Conservation (phyloP, 2,113 vertebrate genomes). For the Saccopteryx bilineata region DNA sequence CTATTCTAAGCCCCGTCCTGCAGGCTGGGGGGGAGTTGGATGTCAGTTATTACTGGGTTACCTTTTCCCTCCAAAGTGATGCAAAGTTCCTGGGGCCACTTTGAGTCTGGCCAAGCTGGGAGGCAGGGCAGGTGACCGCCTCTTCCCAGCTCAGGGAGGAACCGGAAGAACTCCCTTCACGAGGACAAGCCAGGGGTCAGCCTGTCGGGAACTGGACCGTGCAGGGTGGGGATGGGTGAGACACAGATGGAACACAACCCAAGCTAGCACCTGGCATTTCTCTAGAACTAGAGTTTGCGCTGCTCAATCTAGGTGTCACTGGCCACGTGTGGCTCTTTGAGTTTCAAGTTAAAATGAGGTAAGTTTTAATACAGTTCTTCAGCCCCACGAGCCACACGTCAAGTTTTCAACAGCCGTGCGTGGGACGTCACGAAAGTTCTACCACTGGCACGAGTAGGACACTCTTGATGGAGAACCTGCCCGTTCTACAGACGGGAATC, state of each 20-base stretch:
- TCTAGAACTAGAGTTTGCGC: not conserved
- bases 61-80: not conserved
- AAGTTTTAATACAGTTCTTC: not conserved
- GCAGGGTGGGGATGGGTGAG: not conserved
- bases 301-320: not conserved
- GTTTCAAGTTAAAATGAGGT: not conserved
- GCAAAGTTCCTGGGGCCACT: not conserved
- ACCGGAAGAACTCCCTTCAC: not conserved
- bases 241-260: not conserved
- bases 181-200: not conserved
- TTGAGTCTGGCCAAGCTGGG: not conserved
- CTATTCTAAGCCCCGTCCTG: not conserved
- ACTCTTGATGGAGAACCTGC: not conserved
- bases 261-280: not conserved
- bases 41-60: not conserved
- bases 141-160: not conserved
- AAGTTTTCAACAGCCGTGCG: not conserved
- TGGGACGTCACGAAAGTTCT: not conserved
- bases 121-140: too few relatives aligned
- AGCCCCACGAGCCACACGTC: not conserved
- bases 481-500: not conserved
- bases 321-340: not conserved
- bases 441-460: accelerated
- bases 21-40: not conserved
- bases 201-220: not conserved